Conservation (phyloP, 2,888 invertebrate species). For the Andrena marginata region DNA sequence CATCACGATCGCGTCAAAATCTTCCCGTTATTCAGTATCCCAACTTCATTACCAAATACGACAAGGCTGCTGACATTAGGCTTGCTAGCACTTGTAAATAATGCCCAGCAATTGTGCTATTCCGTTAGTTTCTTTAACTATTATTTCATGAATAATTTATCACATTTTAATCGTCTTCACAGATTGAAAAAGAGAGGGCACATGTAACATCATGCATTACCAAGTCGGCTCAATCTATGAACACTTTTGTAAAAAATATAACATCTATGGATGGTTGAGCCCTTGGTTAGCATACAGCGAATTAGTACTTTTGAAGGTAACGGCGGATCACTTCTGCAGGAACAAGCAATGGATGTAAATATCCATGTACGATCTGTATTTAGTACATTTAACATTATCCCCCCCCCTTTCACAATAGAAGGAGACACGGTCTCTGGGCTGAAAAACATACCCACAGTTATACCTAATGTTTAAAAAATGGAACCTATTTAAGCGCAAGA, state of each 20-base stretch:
- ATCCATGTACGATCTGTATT: conserved; percentile 54
- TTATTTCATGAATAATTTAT: conserved; percentile 84
- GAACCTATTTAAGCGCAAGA: conserved; percentile 63
- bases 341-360: conserved; percentile 62
- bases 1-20: conserved; percentile 58
- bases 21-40: conserved; percentile 69
- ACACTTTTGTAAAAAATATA: conserved; percentile 85
- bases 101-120: conserved; percentile 84
- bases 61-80: conserved; percentile 83
- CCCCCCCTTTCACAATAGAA: conserved; percentile 41
- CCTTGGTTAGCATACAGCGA: conserved; percentile 77
- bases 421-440: conserved; percentile 51
- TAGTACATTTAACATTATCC: conserved; percentile 48
- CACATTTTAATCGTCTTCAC: conserved; percentile 82
- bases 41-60: conserved; percentile 76
- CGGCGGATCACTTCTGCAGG: conserved; percentile 74
- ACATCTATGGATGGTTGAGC: conserved; percentile 84
- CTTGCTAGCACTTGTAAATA: conserved; percentile 85
- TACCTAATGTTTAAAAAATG: conserved; percentile 66
- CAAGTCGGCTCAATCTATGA: conserved; percentile 83
- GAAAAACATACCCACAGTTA: conserved; percentile 48
- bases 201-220: conserved; percentile 80
- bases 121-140: conserved; percentile 80
- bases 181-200: conserved; percentile 82
- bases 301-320: conserved; percentile 70